Evolutionary conservation across 1,140 invertebrate species (phyloP).

Genomic region (Drosophila lacertosa): DNA sequence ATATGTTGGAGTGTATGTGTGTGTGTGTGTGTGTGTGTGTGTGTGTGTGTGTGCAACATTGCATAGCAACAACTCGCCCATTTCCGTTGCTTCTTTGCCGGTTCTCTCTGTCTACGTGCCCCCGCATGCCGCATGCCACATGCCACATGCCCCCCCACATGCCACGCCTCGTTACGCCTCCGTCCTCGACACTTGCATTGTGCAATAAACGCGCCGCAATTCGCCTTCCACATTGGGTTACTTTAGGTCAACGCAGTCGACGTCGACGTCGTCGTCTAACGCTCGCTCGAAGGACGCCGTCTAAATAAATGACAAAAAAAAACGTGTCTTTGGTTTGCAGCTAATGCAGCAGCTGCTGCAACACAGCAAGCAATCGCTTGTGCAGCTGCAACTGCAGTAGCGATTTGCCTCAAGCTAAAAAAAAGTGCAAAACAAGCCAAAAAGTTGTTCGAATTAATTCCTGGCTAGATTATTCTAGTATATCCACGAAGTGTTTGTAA

Average conservation of each 20-base stretch:
- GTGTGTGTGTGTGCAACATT: neutral
- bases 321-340: no score
- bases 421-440: no score
- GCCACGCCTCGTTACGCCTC: neutral
- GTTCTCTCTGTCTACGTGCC: slow-evolving; percentile 6
- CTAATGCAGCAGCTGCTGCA: slow-evolving; percentile 14
- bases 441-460: no score
- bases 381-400: no score
- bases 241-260: slow-evolving; percentile 76
- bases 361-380: neutral
- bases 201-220: slow-evolving; percentile 54
- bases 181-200: slow-evolving; percentile 32
- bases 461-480: no score
- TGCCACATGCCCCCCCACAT: neutral
- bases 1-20: neutral
- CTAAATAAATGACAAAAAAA: no score
- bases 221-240: slow-evolving; percentile 70
- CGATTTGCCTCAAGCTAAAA: neutral
- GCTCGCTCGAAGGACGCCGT: slow-evolving; percentile 71
- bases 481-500: no score
- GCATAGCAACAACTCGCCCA: slow-evolving; percentile 27
- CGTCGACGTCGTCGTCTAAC: slow-evolving; percentile 66
- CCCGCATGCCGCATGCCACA: neutral
- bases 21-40: neutral
- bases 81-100: slow-evolving; percentile 42